A percentile compares a stretch with the other conserved stretches of the same genome.
phyloP scores from a whole-genome alignment of 2,797 vertebrate genomes.

The Lepidocolaptes lacrymiger region DNA sequence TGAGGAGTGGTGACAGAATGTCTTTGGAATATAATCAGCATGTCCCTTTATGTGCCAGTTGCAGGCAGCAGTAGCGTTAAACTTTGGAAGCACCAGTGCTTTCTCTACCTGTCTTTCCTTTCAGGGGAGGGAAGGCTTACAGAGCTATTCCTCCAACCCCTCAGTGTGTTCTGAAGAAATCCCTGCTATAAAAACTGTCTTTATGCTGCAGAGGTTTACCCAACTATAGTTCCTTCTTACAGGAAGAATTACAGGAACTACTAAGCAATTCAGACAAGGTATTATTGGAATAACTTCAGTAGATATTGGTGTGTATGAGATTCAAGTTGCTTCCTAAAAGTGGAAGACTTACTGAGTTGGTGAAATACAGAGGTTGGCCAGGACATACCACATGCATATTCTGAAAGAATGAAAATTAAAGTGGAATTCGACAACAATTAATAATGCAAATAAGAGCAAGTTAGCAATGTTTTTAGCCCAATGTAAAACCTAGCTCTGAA shows the following conservation, averaged over 20 bases:
- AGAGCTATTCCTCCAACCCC: neutral
- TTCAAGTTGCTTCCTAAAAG: neutral
- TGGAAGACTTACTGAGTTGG: neutral
- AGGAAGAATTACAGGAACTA: neutral
- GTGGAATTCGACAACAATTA: neutral
- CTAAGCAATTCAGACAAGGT: neutral
- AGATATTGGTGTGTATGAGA: neutral
- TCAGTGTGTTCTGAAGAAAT: neutral
- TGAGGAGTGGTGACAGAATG: slow-evolving; percentile 63
- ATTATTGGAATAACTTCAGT: neutral
- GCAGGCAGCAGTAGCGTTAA: neutral
- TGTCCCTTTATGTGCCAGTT: neutral
- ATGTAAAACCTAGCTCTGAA: neutral
- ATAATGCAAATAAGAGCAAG: neutral
- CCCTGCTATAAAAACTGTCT: neutral
- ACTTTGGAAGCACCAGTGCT: neutral
- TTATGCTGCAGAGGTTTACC: neutral
- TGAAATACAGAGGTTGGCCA: neutral
- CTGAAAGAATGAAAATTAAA: neutral
- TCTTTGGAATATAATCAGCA: neutral
- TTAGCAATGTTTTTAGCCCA: neutral
- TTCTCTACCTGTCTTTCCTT: neutral
- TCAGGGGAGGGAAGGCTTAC: neutral
- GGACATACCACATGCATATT: neutral
- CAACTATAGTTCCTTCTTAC: neutral